Percentiles rank a stretch among this genome's conserved stretches.
phyloP scores from a whole-genome alignment of 1,140 invertebrate genomes.

The Bradynema listronoti region DNA sequence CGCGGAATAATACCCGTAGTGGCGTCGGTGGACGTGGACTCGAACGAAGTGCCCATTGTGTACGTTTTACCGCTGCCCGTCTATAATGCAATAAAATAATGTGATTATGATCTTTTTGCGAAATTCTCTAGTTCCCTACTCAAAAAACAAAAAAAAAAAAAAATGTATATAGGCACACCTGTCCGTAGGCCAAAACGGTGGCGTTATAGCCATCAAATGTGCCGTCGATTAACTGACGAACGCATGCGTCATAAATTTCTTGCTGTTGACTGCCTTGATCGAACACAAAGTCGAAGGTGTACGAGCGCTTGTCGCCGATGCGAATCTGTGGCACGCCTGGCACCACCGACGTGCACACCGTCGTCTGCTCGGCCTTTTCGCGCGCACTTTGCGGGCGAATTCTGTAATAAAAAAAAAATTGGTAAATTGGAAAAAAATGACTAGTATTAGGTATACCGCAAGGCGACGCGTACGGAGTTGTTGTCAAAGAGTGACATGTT shows the following conservation, averaged over 20 bases:
- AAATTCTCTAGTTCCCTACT: no score
- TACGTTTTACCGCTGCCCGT: conserved; percentile 95
- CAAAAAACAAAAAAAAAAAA: no score
- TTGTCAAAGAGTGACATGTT: no score
- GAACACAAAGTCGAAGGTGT: conserved; percentile 83
- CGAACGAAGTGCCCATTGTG: conserved; percentile 95
- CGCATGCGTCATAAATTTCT: conserved; percentile 71
- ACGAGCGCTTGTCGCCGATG: conserved; percentile 77
- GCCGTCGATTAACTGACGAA: conserved; percentile 66
- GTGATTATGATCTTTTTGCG: no score
- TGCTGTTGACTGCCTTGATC: conserved; percentile 67
- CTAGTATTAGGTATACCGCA: no score
- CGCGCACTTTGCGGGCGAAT: conserved; percentile 84
- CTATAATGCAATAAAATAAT: conserved; percentile 62
- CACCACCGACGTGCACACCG: conserved; percentile 81
- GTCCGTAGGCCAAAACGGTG: conserved; percentile 63
- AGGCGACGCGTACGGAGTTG: no score
- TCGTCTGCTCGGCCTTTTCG: conserved; percentile 88
- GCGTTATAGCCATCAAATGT: conserved; percentile 63
- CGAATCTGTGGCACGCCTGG: conserved; percentile 72
- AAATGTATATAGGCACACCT: no score
- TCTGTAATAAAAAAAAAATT: conserved; percentile 64
- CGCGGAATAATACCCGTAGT: conserved; percentile 61
- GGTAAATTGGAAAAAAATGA: no score
- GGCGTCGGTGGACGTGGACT: conserved; percentile 54